Conservation (phyloP, 2,113 vertebrate species). For the Pygoscelis antarcticus region DNA sequence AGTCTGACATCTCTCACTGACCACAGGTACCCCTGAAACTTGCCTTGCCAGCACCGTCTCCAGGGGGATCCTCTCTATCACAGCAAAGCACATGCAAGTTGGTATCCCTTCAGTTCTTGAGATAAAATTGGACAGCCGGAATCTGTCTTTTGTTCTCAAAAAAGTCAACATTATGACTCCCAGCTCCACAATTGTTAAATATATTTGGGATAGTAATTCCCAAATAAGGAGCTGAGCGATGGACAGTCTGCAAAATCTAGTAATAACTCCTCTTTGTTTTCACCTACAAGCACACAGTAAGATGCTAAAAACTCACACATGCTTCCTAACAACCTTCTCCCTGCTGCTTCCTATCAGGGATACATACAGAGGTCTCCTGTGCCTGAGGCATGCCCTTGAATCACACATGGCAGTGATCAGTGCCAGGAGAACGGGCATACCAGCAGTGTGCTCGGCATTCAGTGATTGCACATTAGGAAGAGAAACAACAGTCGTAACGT, state of each 20-base stretch:
- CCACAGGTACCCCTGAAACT: neutral
- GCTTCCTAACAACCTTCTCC: neutral
- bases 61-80: neutral
- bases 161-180: neutral
- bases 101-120: neutral
- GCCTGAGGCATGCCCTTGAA: neutral
- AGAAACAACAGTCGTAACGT: neutral
- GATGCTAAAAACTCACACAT: fast-evolving
- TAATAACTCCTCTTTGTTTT: neutral
- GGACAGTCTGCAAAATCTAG: neutral
- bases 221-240: neutral
- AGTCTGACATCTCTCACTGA: neutral
- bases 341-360: neutral
- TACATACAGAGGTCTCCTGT: neutral
- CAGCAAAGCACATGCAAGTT: neutral
- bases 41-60: neutral
- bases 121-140: neutral
- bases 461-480: neutral
- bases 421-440: neutral
- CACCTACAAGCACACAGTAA: neutral
- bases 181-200: neutral
- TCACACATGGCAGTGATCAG: fast-evolving
- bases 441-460: neutral
- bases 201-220: neutral
- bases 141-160: neutral